Conservation (phyloP, 2,113 vertebrate species). For the Cynopterus brachyotis region DNA sequence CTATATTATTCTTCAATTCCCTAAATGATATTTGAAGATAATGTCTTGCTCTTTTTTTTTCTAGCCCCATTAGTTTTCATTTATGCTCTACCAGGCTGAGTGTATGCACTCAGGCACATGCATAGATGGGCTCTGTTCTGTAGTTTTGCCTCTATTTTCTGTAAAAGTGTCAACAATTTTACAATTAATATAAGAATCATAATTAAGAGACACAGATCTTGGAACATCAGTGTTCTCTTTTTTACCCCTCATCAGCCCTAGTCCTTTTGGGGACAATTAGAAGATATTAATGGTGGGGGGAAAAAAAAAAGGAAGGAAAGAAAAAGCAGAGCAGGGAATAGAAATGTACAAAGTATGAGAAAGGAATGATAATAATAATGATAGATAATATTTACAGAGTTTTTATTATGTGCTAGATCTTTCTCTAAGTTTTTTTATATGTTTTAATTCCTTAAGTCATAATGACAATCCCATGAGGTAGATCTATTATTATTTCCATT, state of each 20-base stretch:
- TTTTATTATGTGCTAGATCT: neutral
- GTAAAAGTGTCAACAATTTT: neutral
- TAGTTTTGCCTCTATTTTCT: neutral
- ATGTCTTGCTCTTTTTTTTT: constrained; percentile 66
- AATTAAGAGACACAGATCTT: neutral
- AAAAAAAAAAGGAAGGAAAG: neutral
- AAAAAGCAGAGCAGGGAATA: neutral
- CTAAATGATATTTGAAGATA: constrained; percentile 73
- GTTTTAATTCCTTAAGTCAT: constrained; percentile 5
- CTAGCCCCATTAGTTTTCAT: constrained; percentile 57
- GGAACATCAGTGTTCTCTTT: neutral
- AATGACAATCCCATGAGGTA: neutral
- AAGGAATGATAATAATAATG: neutral
- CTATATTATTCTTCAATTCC: constrained; percentile 74
- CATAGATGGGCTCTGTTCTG: neutral
- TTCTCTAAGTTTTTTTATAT: neutral
- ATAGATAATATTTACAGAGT: neutral
- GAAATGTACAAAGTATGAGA: neutral
- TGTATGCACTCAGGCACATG: neutral
- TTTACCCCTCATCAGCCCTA: neutral
- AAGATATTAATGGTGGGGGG: neutral
- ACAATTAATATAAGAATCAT: neutral
- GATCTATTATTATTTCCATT: constrained; percentile 19
- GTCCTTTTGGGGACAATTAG: neutral
- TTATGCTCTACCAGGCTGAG: neutral